These are phyloP conservation scores for Saxidomus purpurata DNA, from an alignment of 1,140 invertebrate species.

Conservation along the genomic window DNA sequence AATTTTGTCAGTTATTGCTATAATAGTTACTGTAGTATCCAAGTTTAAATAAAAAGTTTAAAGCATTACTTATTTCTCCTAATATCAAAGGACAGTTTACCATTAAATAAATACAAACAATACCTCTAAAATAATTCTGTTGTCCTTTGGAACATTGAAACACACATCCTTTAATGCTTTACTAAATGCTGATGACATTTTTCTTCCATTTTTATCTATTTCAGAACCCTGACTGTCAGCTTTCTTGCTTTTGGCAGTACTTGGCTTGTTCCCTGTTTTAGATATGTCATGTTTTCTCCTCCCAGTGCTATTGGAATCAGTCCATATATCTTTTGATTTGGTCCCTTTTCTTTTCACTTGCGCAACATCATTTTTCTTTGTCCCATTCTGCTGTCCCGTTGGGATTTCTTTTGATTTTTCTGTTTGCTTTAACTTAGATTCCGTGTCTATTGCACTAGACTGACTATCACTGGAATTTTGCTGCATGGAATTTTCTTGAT, in stretches of 20 bases:
- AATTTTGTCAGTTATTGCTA: no score
- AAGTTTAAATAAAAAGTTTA: no score
- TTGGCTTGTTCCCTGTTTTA: neutral
- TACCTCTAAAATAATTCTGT: constrained; percentile 86
- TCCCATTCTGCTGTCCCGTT: neutral
- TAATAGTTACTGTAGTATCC: no score
- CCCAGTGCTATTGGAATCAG: constrained; percentile 17
- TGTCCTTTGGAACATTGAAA: constrained; percentile 84
- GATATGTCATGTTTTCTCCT: constrained; percentile 26
- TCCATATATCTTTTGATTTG: constrained; percentile 63
- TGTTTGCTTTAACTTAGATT: neutral
- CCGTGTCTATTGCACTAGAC: neutral
- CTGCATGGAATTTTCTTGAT: neutral
- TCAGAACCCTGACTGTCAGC: neutral
- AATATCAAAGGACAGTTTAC: no score
- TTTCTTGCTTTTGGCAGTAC: constrained; percentile 1
- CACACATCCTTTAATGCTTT: constrained; percentile 86
- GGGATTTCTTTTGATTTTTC: constrained; percentile 42
- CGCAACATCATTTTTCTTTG: neutral
- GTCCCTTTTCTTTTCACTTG: constrained; percentile 55
- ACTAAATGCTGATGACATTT: constrained; percentile 88
- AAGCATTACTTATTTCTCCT: no score
- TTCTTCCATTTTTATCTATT: constrained; percentile 68
- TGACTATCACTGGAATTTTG: neutral
- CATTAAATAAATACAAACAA: neutral